These are phyloP conservation scores for Phyllotreta striolata DNA, from an alignment of 2,888 invertebrate genomes.

Conservation along the genomic window DNA sequence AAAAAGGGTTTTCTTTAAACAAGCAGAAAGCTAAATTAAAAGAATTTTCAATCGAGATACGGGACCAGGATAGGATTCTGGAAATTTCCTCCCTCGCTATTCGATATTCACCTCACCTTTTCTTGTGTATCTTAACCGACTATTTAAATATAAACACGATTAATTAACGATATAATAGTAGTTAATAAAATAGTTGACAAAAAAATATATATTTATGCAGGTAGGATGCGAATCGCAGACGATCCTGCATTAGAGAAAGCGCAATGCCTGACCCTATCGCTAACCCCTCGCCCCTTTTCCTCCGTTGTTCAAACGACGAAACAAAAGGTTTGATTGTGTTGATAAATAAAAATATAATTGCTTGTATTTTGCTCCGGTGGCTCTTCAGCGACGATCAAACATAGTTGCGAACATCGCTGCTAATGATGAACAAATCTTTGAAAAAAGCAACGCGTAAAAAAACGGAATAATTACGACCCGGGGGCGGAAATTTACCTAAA, in stretches of 20 bases:
- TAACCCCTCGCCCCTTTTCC: conserved; percentile 28
- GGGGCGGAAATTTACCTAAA: neutral
- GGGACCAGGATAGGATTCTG: conserved; percentile 11
- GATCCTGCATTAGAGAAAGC: conserved; percentile 16
- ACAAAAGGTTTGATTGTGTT: conserved; percentile 42
- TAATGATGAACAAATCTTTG: conserved; percentile 25
- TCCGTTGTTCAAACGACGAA: conserved; percentile 33
- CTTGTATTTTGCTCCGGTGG: conserved; percentile 28
- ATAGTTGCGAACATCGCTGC: conserved; percentile 30
- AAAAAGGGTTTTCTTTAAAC: conserved; percentile 59
- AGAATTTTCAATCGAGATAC: conserved; percentile 58
- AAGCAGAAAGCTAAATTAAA: conserved; percentile 59
- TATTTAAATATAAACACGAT: no score
- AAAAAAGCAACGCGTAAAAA: conserved; percentile 1
- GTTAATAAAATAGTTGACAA: no score
- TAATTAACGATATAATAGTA: no score
- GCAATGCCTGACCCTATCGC: conserved; percentile 40
- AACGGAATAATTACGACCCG: neutral
- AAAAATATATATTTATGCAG: neutral
- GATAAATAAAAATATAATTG: conserved; percentile 45
- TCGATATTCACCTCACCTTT: no score
- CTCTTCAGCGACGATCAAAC: conserved; percentile 27
- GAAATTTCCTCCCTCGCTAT: no score
- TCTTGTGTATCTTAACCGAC: no score
- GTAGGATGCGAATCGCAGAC: neutral